A percentile compares a stretch with the other conserved stretches of the same genome.
phyloP scores from a whole-genome alignment of 2,113 vertebrate genomes.

The Laterallus jamaicensis region DNA sequence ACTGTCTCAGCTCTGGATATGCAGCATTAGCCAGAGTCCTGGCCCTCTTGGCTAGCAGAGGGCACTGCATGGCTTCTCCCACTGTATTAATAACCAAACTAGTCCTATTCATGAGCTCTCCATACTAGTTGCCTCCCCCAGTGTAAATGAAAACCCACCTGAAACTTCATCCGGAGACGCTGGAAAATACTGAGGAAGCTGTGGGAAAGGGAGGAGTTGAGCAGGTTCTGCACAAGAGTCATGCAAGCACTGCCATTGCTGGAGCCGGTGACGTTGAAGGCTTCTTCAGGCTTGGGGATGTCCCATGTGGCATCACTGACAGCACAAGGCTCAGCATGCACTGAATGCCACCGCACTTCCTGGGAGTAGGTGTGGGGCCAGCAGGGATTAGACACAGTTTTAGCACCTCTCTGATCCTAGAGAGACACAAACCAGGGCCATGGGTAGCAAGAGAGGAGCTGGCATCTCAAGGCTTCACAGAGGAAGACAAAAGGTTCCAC shows the following conservation, averaged over 20 bases:
- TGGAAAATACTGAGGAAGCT: background rate
- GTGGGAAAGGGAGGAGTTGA: conserved; percentile 38
- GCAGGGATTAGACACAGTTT: conserved; percentile 31
- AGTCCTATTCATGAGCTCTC: background rate
- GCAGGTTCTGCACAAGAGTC: background rate
- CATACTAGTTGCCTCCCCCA: background rate
- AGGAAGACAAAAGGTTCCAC: background rate
- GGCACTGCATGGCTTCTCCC: background rate
- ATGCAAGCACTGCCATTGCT: background rate
- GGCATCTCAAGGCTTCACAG: background rate
- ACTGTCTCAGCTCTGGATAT: no score
- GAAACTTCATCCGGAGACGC: background rate
- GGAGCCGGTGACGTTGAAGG: conserved; percentile 45
- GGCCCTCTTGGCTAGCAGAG: background rate
- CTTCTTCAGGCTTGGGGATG: background rate
- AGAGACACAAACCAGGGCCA: background rate
- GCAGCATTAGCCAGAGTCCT: background rate
- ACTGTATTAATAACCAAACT: background rate
- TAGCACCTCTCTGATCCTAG: conserved; percentile 14
- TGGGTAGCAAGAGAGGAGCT: background rate
- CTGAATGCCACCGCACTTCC: background rate
- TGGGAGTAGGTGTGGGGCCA: conserved; percentile 36
- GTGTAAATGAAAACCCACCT: conserved; percentile 22
- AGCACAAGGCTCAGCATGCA: conserved; percentile 5
- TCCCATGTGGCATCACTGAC: accelerated